Evolutionary conservation across 2,888 invertebrate species (phyloP), one percentile per base, ranked within the genome.

Genomic region (Cantharis rufa): DNA sequence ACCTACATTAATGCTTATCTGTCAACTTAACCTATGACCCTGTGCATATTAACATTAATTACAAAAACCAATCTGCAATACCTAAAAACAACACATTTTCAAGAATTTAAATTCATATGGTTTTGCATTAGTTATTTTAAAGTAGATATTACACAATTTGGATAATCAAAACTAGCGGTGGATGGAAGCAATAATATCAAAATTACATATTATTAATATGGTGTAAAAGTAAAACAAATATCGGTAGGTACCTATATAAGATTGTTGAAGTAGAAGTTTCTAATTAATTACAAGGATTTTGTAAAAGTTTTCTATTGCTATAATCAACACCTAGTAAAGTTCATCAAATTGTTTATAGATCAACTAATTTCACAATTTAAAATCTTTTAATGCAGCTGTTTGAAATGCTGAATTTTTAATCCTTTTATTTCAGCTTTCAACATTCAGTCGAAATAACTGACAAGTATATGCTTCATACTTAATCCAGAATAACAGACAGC

Each of bases 11-110:
- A 48, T 48, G 48, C 48, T 27, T n/a, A 27, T 28, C 69, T 73
- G 70, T 72, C 69, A 78, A 78, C 78, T 78, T 76, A 78, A 78
- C 74, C 78, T 78, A 76, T 62, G 78, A 78, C 78, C 78, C 78
- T 78, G 78, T 78, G 76, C 70, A 72, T 69, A 74, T 73, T 70
- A 70, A 76, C 71, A 66, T 76, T 75, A 78, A 74, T 73, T 78
- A 78, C 70, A 70, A 76, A 78, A 70, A 28, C 28, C 32, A 70
- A 70, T 68, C 70, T 68, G 15, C 73, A 61, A 28, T 27, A 74
- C 48, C 61, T 61, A 11, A 48, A 64, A 18, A 28, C 21, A 64
- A 72, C n/a, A 63, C 13, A 24, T 72, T 16, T 15, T 21, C 16
- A 21, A 69, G 15, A 62, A 71, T 15, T 70, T 71, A 66, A 66